Base-by-base conservation (phyloP, 2,888 invertebrate species). In the Tridacna crocea region DNA sequence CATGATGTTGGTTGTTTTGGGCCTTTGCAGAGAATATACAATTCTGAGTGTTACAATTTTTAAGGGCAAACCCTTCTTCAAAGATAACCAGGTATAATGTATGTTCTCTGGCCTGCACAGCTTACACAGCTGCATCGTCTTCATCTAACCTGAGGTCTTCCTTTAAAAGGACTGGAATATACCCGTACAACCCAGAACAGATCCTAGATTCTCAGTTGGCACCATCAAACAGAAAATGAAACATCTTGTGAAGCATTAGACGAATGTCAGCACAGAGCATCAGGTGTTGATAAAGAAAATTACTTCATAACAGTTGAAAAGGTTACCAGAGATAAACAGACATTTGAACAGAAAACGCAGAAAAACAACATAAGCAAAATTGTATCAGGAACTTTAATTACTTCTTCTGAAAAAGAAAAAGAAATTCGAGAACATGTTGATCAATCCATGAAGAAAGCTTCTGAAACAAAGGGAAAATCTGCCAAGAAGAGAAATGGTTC, bases 11-110 rank as follows among this genome's bases (percentile, higher is more conserved):
- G 55, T 36, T 73, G 75, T 75, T 75, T 60, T 70, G 47, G 75
- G 46, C 73, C 83, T 15, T 48, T 83, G 36, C 81, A 77, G 60
- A 73, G 36, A 55, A 77, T 80, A 46, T 80, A 80, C 58, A 83
- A 75, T 63, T 46, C 13, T 72, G 61, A 27, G n/a, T 74, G 77
- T 26, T 80, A 74, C 61, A 74, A 66, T 78, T 72, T 61, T 60
- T 77, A 15, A 72, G 83, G 47, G 75, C 74, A n/a, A 75, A 66
- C 55, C 82, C 76, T 13, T 65, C 73, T 8, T 46, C 78, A 8
- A 82, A 66, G 55, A 78, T 82, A 1, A 82, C 75, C 11, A 68
- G 78, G 24, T 82, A 55, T 51, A 75, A 78, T 72, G 82, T 82
- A n/a, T 75, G 75, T 60, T 36, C 75, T 46, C 70, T 82, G 0